A percentile compares a stretch with the other conserved stretches of the same genome.
Conservation (phyloP, 2,113 vertebrate species). For the Rhizomys pruinosus region DNA sequence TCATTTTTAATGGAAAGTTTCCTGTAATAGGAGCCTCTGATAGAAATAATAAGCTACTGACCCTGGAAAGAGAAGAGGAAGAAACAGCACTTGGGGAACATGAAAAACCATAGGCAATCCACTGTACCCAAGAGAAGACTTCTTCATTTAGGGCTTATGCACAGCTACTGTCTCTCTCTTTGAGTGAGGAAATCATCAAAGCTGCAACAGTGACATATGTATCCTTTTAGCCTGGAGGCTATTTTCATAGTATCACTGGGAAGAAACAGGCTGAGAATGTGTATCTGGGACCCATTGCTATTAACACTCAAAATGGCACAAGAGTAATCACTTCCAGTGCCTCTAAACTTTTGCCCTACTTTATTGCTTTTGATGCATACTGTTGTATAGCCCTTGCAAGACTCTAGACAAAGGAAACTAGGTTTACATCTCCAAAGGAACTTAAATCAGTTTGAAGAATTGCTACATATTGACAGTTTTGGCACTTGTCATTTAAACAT, state of each 20-base stretch:
- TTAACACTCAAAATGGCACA: background rate
- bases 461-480: background rate
- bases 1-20: constrained; percentile 67
- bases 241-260: constrained; percentile 51
- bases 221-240: background rate
- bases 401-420: constrained; percentile 46
- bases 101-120: background rate
- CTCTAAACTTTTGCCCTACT: constrained; percentile 48
- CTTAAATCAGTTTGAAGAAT: constrained; percentile 51
- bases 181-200: background rate
- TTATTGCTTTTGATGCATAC: constrained; percentile 52
- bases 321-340: background rate
- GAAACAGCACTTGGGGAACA: background rate
- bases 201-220: background rate
- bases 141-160: background rate
- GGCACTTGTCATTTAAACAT: background rate
- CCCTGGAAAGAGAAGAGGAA: background rate
- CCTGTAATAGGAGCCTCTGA: constrained; percentile 58
- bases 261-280: background rate
- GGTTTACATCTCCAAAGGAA: constrained; percentile 39
- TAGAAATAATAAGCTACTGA: constrained; percentile 63
- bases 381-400: constrained; percentile 19
- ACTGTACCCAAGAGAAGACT: background rate
- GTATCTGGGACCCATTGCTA: background rate
- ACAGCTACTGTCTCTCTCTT: background rate